These are phyloP conservation scores for Branchellion lobata DNA, from an alignment of 2,888 invertebrate species.

Conservation along the genomic window DNA sequence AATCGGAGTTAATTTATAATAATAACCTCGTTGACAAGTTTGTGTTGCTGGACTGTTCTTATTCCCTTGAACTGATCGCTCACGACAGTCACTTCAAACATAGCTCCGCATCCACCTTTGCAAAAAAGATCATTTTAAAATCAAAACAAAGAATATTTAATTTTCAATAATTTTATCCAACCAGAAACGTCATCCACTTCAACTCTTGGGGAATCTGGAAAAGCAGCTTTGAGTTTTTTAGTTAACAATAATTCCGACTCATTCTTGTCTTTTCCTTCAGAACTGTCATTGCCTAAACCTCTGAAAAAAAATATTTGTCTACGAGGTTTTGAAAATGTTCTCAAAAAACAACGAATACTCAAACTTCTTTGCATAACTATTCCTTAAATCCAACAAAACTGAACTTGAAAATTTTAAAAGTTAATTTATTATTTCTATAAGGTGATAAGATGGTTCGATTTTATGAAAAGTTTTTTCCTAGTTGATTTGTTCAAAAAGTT, in stretches of 20 bases:
- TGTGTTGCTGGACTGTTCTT: conserved; percentile 48
- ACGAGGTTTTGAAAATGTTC: too few species aligned
- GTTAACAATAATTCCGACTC: conserved; percentile 13
- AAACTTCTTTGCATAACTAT: too few species aligned
- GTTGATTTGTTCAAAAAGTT: too few species aligned
- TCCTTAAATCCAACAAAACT: too few species aligned
- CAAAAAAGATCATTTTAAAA: neutral
- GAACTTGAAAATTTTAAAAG: too few species aligned
- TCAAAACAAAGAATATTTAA: neutral
- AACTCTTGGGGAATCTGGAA: conserved; percentile 30
- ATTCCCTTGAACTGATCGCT: conserved; percentile 47
- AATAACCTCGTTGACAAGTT: conserved; percentile 51
- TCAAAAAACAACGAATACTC: too few species aligned
- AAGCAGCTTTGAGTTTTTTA: conserved; percentile 16
- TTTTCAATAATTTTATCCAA: neutral
- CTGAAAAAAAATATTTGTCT: too few species aligned
- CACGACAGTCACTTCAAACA: conserved; percentile 49
- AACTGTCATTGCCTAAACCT: too few species aligned
- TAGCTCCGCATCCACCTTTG: conserved; percentile 50
- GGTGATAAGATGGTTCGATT: too few species aligned
- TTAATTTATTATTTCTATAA: too few species aligned
- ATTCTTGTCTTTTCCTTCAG: neutral
- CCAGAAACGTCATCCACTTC: conserved; percentile 39
- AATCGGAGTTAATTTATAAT: too few species aligned
- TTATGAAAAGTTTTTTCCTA: too few species aligned